Evolutionary conservation across 2,888 invertebrate genomes (phyloP), one percentile per base, ranked within the genome.

Genomic region (Rhagophthalmus giganteus): DNA sequence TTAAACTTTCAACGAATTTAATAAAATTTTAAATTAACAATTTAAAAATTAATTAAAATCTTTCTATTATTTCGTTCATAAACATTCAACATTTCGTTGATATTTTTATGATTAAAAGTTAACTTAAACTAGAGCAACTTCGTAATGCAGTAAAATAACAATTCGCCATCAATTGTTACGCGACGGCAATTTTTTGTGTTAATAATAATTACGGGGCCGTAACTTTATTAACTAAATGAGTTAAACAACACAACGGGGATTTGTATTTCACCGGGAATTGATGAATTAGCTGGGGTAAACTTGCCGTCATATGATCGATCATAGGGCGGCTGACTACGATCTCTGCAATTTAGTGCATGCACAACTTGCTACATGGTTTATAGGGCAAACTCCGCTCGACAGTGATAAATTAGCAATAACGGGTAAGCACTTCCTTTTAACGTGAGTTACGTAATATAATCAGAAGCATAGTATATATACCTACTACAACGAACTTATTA

Each of bases 241-340:
- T 39, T 34, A 50, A 50, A 50, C 33, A 50, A 33, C 14, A 24
- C 25, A 5, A 30, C 25, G 31, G 33, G 33, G 39, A 39, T 51
- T 51, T 44, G 40, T 40, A 40, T 51, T 50, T 44, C 50, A 40
- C 24, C 44, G 50, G 20, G 44, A 45, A 51, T 45, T 51, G 45
- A 51, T 51, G 39, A 45, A 51, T 51, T 45, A 51, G 45, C 31
- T 32, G 45, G 45, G 39, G 51, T 46, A 51, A 34, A 39, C 24
- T 46, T 40, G 60, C 63, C 66, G 69, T 67, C 67, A 64, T 65
- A 68, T 70, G 69, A 71, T 71, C 68, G 69, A 71, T 71, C 70
- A 70, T 58, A 54, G 44, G 55, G 53, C 55, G 49, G 55, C 55
- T 58, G 61, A 47, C 57, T 59, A 58, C 55, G 54, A 54, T 55